Base-by-base conservation (phyloP, 2,888 invertebrate genomes). In the Tetropium fuscum region DNA sequence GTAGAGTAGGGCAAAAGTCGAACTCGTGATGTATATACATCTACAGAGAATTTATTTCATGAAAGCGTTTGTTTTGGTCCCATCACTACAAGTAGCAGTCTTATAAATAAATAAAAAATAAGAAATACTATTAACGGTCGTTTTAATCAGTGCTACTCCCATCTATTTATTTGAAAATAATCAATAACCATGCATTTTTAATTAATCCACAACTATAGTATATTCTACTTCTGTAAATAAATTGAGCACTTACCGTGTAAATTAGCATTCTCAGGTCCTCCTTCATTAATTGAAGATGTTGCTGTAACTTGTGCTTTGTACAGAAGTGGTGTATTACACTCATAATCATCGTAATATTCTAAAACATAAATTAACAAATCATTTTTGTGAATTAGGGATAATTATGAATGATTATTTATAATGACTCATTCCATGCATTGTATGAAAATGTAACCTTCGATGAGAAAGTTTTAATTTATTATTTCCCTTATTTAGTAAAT, bases 221-320 rank as follows among this genome's bases (percentile, higher is more conserved):
- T 20, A 34, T 40, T 40, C 6, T 19, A 47, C 18, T 43, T 47
- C 18, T 48, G 20, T 30, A 34, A 47, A 16, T 47, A 47, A 6
- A 11, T 44, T 8, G 13, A 53, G 13, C 11, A 79, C 88, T 90
- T 87, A 95, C 95, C 94, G 86, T 94, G 88, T 73, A 95, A 84
- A 76, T 87, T 86, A 27, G 94, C 94, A 85, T 95, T 92, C 62
- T 91, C 87, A n/a, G 95, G 90, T 59, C 93, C 94, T 78, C 95
- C 86, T 71, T 93, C 93, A 45, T 88, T 86, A 59, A 94, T 83
- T 69, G 89, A 90, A 11, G 94, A 93, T 34, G 95, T 94, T 19
- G 95, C 94, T 63, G 87, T 88, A 66, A 95, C 81, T 61, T 85
- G 88, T 62, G 94, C 89, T 72, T 82, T 86, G 43, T 90, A 88